Evolutionary conservation across 2,888 invertebrate species (phyloP).

Genomic region (Caenorhabditis panamensis): DNA sequence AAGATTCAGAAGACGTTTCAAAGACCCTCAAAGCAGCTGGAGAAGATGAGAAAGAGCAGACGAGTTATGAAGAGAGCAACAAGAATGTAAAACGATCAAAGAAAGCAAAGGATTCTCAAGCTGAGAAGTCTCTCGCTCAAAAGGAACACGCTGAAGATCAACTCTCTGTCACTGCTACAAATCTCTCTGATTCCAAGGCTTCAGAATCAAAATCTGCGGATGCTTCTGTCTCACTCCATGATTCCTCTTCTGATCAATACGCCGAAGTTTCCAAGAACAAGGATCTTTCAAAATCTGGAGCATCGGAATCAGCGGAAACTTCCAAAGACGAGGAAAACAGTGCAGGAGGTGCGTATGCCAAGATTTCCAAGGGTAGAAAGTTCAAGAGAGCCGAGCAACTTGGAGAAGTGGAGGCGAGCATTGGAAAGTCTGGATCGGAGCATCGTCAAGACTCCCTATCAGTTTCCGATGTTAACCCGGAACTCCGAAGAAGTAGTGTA

Average conservation of each 20-base stretch:
- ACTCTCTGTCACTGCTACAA: constrained; percentile 2
- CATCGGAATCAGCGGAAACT: constrained; percentile 1
- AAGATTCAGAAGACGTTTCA: not conserved
- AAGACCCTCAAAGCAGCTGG: not conserved
- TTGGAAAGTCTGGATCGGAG: not conserved
- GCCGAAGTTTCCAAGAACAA: constrained; percentile 6
- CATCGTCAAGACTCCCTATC: constrained; percentile 26
- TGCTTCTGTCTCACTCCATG: not conserved
- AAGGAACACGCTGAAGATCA: constrained; percentile 21
- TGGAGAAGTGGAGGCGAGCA: constrained; percentile 29
- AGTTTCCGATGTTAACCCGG: constrained; percentile 45
- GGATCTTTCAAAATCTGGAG: not conserved
- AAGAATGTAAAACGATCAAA: constrained; percentile 30
- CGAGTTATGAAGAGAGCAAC: constrained; percentile 33
- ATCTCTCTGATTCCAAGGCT: constrained; percentile 7
- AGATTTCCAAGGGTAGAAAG: constrained; percentile 40
- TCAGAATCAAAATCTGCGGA: not conserved
- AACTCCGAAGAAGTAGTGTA: constrained; percentile 35
- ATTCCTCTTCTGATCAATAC: not conserved
- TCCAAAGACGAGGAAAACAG: not conserved
- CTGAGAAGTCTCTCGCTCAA: not conserved
- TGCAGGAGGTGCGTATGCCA: constrained; percentile 19
- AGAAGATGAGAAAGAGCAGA: constrained; percentile 5
- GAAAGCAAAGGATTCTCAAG: constrained; percentile 18
- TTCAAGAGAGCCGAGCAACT: constrained; percentile 51